Evolutionary conservation across 2,113 vertebrate genomes (phyloP), one percentile per base, ranked within the genome.

Genomic region (Cyanoderma ruficeps): DNA sequence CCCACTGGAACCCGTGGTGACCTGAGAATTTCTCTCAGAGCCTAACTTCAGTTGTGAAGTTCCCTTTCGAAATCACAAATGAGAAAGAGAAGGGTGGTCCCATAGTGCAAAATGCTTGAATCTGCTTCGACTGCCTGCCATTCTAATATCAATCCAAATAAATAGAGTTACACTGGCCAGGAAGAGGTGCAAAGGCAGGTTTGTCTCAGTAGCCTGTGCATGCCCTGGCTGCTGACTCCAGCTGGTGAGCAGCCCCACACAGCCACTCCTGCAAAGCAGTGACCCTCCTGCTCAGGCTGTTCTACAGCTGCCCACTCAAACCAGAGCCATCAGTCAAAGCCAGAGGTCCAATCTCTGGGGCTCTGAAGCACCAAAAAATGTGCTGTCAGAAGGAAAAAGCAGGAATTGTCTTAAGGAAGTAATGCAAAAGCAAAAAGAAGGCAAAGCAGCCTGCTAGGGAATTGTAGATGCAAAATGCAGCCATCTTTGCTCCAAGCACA

Each of bases 281-380:
- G 3, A 79, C 11, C 9, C 15, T 52, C 33, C 3, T 3, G 3
- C 41, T 68, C 0, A 0, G 5, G 27, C 20, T 46, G 27, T 11
- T 49, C 57, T 53, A 25, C 19, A 23, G 46, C 39, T 61, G 39
- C 11, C 1, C 30, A 8, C 33, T 70, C 79, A 46, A 64, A 59
- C 25, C 5, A 0, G 10, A 12, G 2, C 15, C 4, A 0, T 11
- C 84, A 70, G 30, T 14, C 41, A 31, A 65, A 79, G 31, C 1
- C 3, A 71, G 46, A 85, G 55, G 25, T 21, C 23, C 56, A 8
- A 6, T 13, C n/a, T 81, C 46, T 19, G 24, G 31, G 31, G 44
- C 35, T 63, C 61, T 72, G 53, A 65, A 60, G 56, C 64, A 52
- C 20, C 64, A 70, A 46, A 9, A 55, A 31, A 28, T 7, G 15